Percentiles rank a stretch among this genome's conserved stretches.
Conservation (phyloP, 2,797 vertebrate species). For the Acridotheres tristis region DNA sequence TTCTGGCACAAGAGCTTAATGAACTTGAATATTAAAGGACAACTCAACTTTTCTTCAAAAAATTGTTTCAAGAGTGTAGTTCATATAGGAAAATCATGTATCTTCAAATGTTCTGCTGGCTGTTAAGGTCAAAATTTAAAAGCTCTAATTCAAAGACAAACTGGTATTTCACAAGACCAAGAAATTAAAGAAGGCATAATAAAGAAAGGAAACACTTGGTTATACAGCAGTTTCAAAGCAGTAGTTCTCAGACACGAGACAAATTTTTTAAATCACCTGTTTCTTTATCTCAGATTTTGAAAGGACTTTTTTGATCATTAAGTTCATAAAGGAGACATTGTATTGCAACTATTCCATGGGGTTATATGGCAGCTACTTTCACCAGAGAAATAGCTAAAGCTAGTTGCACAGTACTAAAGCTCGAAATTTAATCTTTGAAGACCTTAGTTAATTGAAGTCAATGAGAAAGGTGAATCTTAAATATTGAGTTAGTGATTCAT, state of each 20-base stretch:
- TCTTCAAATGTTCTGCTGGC: background rate
- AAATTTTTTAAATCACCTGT: background rate
- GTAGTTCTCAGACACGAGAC: background rate
- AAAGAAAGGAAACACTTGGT: background rate
- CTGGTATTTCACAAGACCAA: background rate
- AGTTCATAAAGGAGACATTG: background rate
- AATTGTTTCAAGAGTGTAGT: background rate
- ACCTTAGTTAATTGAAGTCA: background rate
- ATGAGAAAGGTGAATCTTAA: background rate
- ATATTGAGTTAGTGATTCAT: background rate
- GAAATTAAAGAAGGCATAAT: background rate
- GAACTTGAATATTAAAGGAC: background rate
- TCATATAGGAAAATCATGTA: background rate
- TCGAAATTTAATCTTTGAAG: background rate
- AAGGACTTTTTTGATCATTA: background rate
- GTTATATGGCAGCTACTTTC: background rate
- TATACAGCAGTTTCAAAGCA: background rate
- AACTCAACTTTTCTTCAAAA: background rate
- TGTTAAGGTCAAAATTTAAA: background rate
- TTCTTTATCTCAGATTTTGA: background rate
- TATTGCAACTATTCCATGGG: background rate
- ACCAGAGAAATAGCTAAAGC: background rate
- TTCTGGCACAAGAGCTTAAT: background rate
- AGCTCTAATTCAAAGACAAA: background rate
- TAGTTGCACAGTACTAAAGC: background rate